Evolutionary conservation across 2,888 invertebrate genomes (phyloP).

Genomic region (Drosophila borealis): DNA sequence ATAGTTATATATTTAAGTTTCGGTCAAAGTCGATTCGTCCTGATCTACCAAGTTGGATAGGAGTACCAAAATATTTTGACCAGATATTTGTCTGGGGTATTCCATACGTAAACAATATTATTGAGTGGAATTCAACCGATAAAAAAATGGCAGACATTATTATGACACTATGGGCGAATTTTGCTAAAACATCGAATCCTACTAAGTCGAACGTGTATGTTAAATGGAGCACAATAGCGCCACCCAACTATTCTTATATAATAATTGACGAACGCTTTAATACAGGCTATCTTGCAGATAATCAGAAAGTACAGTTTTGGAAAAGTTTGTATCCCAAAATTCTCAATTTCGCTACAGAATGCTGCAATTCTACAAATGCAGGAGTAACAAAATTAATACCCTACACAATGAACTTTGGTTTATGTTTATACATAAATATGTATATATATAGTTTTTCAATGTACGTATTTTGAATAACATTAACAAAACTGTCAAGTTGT

Average conservation of each 20-base stretch:
- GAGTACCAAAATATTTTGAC: constrained; percentile 93
- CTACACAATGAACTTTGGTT: constrained; percentile 12
- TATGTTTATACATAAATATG: constrained; percentile 9
- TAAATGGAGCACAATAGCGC: constrained; percentile 90
- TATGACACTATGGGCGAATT: constrained; percentile 93
- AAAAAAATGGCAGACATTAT: constrained; percentile 92
- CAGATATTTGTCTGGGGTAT: constrained; percentile 93
- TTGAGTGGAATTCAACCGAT: constrained; percentile 91
- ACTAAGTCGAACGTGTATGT: constrained; percentile 90
- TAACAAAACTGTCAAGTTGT: too few species aligned
- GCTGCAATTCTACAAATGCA: constrained; percentile 88
- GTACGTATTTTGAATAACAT: too few species aligned
- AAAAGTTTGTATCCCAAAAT: constrained; percentile 93
- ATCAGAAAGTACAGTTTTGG: constrained; percentile 93
- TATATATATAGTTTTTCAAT: constrained; percentile 7
- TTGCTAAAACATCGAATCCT: constrained; percentile 90
- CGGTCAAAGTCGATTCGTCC: constrained; percentile 89
- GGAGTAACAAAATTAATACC: constrained; percentile 37
- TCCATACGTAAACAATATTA: constrained; percentile 89
- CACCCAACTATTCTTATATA: constrained; percentile 89
- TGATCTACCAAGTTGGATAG: constrained; percentile 91
- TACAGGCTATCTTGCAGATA: constrained; percentile 91
- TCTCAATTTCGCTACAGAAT: constrained; percentile 89
- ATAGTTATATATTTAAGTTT: constrained; percentile 91
- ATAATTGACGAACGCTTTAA: constrained; percentile 92